These are phyloP conservation scores for Melanostigma gelatinosum DNA, from an alignment of 2,113 vertebrate genomes.

Conservation along the genomic window DNA sequence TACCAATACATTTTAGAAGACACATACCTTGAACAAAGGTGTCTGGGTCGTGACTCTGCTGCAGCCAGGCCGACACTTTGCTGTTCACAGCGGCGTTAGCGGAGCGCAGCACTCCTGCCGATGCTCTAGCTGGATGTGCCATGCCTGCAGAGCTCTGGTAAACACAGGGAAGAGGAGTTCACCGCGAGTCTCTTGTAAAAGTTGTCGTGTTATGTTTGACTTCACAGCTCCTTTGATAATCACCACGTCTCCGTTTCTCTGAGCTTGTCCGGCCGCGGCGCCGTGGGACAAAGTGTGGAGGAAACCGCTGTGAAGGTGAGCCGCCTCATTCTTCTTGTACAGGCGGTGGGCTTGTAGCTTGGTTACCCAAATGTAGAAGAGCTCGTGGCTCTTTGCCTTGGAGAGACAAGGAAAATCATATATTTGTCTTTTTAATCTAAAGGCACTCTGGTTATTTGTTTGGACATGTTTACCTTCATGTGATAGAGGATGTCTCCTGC, in stretches of 20 bases:
- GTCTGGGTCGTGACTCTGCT: conserved; percentile 86
- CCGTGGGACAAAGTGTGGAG: conserved; percentile 45
- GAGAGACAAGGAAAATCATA: neutral
- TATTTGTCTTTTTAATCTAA: neutral
- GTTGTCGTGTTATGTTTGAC: neutral
- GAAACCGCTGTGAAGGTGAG: conserved; percentile 67
- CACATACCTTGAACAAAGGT: conserved; percentile 86
- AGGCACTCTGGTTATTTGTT: neutral
- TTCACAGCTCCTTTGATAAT: neutral
- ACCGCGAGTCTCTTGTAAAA: neutral
- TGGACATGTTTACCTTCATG: conserved; percentile 84
- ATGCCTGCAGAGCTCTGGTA: conserved; percentile 46
- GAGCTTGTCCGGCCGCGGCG: conserved; percentile 43
- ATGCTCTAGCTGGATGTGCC: conserved; percentile 7
- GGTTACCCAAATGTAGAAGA: conserved; percentile 92
- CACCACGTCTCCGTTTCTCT: conserved; percentile 74
- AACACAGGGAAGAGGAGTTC: neutral
- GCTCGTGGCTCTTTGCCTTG: conserved; percentile 90
- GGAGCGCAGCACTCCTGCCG: conserved; percentile 54
- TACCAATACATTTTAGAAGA: neutral
- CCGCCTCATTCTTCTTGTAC: conserved; percentile 81
- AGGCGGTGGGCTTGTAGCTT: conserved; percentile 89
- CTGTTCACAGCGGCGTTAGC: conserved; percentile 70
- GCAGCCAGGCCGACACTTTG: conserved; percentile 90
- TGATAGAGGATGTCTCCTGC: conserved; percentile 93